Evolutionary conservation across 2,888 invertebrate genomes (phyloP), one percentile per base, ranked within the genome.

Genomic region (Zaprionus bogoriensis): DNA sequence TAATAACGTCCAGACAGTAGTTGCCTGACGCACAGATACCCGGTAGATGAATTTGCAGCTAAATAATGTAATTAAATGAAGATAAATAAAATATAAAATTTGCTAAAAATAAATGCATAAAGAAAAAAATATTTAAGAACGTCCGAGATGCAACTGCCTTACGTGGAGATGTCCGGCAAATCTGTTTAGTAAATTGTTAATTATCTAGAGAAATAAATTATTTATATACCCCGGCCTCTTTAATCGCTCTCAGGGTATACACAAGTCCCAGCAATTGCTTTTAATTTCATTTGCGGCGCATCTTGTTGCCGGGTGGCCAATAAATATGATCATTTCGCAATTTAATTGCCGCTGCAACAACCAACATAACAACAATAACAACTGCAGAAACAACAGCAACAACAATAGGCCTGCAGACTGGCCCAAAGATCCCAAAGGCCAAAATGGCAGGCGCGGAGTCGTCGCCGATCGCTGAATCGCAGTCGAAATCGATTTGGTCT

Each of bases 241-340:
- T 32, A 32, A 32, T 6, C 20, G 10, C n/a, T 20, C n/a, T 1
- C n/a, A 39, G 39, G 22, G 22, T 39, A 39, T 39, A 12, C n/a
- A 4, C 10, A 39, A 39, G 39, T 19, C 19, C n/a, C n/a, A 12
- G 22, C 41, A 41, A 41, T 41, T 41, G 22, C n/a, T 41, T 41
- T 41, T 41, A n/a, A 41, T 41, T 41, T 41, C 22, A 41, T 41
- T 41, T 41, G 41, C 22, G 22, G 9, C 7, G 32, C 9, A 36
- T 17, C 17, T 67, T 47, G 38, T 14, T 51, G 61, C 47, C 70
- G 57, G 44, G 61, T 67, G 46, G 44, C 71, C 67, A 70, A 78
- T 84, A 84, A 80, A 80, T 76, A 74, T 78, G 69, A 83, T 81
- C 77, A 83, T 83, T 80, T 83, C 64, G 74, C 84, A 78, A 86